Evolutionary conservation across 2,113 vertebrate genomes (phyloP).

Genomic region (Nerophis ophidion): DNA sequence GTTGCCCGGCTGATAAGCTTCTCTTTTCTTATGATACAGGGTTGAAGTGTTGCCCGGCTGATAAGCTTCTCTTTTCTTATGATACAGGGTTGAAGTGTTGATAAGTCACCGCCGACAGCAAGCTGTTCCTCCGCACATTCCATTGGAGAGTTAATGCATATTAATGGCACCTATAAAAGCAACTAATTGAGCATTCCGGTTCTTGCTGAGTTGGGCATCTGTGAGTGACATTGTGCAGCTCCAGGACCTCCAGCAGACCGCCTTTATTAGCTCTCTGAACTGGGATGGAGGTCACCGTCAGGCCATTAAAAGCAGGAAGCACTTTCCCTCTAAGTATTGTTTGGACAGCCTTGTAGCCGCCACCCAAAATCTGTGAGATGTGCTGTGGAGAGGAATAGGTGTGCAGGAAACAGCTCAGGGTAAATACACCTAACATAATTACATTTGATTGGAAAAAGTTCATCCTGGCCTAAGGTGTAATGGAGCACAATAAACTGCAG

Average conservation of each 20-base stretch:
- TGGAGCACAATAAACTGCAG: constrained; percentile 57
- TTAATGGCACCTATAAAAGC: constrained; percentile 81
- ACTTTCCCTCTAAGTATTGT: constrained; percentile 63
- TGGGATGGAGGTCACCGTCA: constrained; percentile 85
- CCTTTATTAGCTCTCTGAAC: constrained; percentile 92
- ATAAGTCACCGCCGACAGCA: constrained; percentile 34
- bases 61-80: not conserved
- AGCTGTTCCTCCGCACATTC: constrained; percentile 46
- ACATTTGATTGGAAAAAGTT: constrained; percentile 48
- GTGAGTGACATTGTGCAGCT: constrained; percentile 95
- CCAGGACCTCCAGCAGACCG: constrained; percentile 91
- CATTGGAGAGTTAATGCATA: constrained; percentile 70
- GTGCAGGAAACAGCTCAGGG: constrained; percentile 24
- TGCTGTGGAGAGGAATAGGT: constrained; percentile 9
- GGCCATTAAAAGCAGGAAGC: constrained; percentile 89
- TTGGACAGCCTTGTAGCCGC: constrained; percentile 63
- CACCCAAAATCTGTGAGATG: constrained; percentile 50
- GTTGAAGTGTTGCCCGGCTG: constrained; percentile 23
- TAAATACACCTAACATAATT: constrained; percentile 25
- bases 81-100: constrained; percentile 13
- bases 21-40: no score
- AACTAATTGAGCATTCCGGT: constrained; percentile 95
- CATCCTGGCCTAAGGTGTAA: constrained; percentile 62
- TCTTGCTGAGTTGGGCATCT: constrained; percentile 92
- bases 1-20: no score